phyloP scores from a whole-genome alignment of 1,140 invertebrate species.

The Zaprionus ornatus region DNA sequence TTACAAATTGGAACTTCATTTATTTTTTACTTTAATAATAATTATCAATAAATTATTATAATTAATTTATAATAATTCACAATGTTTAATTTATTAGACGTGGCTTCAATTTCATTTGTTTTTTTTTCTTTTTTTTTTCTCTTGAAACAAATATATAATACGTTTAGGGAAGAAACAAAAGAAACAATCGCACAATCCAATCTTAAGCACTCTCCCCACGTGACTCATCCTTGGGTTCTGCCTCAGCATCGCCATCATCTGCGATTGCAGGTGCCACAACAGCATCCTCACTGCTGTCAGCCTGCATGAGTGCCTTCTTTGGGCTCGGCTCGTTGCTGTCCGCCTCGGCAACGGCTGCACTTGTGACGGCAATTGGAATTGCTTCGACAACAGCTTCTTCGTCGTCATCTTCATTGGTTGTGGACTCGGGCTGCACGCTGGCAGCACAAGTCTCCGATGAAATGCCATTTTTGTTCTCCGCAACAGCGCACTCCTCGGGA shows the following conservation, averaged over 20 bases:
- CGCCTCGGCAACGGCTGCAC: constrained; percentile 54
- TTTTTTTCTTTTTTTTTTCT: constrained; percentile 8
- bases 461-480: constrained; percentile 64
- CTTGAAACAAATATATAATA: constrained; percentile 26
- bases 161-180: constrained; percentile 47
- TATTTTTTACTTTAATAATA: constrained; percentile 78
- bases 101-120: constrained; percentile 20
- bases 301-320: constrained; percentile 67
- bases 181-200: constrained; percentile 42
- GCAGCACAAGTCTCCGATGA: constrained; percentile 44
- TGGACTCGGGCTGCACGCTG: constrained; percentile 63
- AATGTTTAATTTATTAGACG: constrained; percentile 50
- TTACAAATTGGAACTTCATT: constrained; percentile 76
- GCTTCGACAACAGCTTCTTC: constrained; percentile 39
- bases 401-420: constrained; percentile 68
- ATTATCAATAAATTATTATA: constrained; percentile 82
- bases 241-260: constrained; percentile 48
- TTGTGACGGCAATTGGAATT: constrained; percentile 19
- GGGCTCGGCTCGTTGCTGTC: constrained; percentile 75
- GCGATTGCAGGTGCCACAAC: constrained; percentile 13
- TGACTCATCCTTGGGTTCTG: constrained; percentile 55
- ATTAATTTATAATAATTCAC: constrained; percentile 78
- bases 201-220: constrained; percentile 41
- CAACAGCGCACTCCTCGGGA: constrained; percentile 69
- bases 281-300: constrained; percentile 64